Conservation (phyloP, 2,888 invertebrate species). For the Tenthredo scrophulariae region DNA sequence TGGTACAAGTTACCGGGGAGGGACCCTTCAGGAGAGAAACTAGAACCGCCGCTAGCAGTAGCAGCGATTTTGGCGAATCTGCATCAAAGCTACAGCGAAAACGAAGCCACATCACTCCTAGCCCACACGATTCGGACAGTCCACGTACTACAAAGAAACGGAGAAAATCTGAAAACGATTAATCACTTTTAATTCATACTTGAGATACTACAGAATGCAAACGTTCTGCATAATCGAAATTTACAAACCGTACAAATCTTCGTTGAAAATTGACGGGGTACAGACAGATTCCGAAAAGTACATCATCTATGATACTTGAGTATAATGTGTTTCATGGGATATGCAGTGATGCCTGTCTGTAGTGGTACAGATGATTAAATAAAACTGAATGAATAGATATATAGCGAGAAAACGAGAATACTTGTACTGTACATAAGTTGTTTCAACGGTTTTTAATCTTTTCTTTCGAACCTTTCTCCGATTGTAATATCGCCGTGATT, state of each 20-base stretch:
- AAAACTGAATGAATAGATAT: background rate
- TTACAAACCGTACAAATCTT: background rate
- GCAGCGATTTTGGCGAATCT: conserved; percentile 70
- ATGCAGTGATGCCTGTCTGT: background rate
- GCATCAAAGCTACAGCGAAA: conserved; percentile 73
- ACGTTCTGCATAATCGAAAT: background rate
- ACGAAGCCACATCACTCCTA: conserved; percentile 74
- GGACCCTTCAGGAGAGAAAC: conserved; percentile 75
- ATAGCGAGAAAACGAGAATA: background rate
- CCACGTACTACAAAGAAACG: conserved; percentile 73
- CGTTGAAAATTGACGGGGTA: background rate
- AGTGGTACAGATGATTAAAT: background rate
- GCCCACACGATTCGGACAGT: conserved; percentile 73
- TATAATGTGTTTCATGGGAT: background rate
- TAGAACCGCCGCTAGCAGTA: conserved; percentile 74
- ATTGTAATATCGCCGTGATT: background rate
- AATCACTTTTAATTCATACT: conserved; percentile 44
- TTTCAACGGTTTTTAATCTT: background rate
- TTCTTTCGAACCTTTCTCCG: background rate
- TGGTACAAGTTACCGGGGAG: conserved; percentile 74
- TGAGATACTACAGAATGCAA: background rate
- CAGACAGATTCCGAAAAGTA: background rate
- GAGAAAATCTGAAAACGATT: conserved; percentile 75
- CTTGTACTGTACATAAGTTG: background rate
- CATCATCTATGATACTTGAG: background rate